phyloP scores from a whole-genome alignment of 2,113 vertebrate species.

The Chaenocephalus aceratus region DNA sequence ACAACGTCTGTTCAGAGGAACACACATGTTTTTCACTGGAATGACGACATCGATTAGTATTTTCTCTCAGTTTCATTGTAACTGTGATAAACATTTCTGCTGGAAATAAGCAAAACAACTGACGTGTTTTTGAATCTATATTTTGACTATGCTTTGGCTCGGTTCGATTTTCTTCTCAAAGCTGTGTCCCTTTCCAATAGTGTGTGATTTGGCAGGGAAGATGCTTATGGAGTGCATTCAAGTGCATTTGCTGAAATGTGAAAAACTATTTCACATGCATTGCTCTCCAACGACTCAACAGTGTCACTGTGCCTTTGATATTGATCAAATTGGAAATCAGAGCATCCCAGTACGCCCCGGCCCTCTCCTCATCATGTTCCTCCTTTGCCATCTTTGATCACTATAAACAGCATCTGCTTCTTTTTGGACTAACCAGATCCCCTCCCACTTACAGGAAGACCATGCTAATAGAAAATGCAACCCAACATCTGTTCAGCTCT shows the following conservation, averaged over 20 bases:
- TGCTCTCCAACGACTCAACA: neutral
- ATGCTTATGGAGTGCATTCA: neutral
- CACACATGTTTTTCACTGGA: neutral
- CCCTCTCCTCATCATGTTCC: slow-evolving; percentile 32
- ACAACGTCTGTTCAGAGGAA: no score
- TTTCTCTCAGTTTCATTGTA: slow-evolving; percentile 1
- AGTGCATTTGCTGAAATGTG: neutral
- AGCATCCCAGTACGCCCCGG: neutral
- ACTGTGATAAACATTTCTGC: neutral
- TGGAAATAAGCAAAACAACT: neutral
- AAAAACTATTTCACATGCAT: neutral
- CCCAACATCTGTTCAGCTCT: slow-evolving; percentile 54
- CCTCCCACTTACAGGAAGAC: slow-evolving; percentile 41
- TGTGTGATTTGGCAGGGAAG: neutral
- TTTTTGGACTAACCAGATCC: slow-evolving; percentile 40
- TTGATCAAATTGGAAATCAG: slow-evolving; percentile 27
- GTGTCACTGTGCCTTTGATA: slow-evolving; percentile 15
- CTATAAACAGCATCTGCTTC: slow-evolving; percentile 55
- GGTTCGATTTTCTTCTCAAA: neutral
- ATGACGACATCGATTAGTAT: neutral
- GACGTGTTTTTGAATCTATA: neutral
- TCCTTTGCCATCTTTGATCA: slow-evolving; percentile 57
- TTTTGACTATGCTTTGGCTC: neutral
- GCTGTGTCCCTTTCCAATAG: neutral
- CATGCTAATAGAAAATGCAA: slow-evolving; percentile 54